phyloP scores from a whole-genome alignment of 2,113 vertebrate species.

The Cottus gobio region DNA sequence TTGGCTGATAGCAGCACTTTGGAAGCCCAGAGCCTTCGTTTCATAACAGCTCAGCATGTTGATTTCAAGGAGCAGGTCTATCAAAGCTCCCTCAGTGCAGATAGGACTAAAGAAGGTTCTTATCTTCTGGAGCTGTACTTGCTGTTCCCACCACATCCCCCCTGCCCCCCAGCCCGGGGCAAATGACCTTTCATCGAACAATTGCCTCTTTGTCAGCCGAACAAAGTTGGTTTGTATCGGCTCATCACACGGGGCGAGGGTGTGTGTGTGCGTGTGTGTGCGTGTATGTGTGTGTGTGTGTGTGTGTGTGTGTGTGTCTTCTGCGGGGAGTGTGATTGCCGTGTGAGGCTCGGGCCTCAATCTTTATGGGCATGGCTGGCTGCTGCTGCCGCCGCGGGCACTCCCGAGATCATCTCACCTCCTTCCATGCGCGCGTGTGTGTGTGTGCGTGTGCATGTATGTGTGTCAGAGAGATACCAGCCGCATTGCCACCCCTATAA shows the following conservation, averaged over 20 bases:
- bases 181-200: slow-evolving; percentile 68
- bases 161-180: neutral
- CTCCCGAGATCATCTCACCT: slow-evolving; percentile 44
- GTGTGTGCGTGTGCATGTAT: slow-evolving; percentile 8
- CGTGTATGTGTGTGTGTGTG: slow-evolving; percentile 33
- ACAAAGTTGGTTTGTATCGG: slow-evolving; percentile 70
- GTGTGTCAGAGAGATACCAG: slow-evolving; percentile 77
- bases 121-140: slow-evolving; percentile 42
- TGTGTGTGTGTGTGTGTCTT: slow-evolving; percentile 43
- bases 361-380: slow-evolving; percentile 38
- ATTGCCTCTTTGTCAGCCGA: slow-evolving; percentile 72
- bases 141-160: slow-evolving; percentile 3
- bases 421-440: slow-evolving; percentile 20
- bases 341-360: slow-evolving; percentile 64
- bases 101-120: slow-evolving; percentile 44
- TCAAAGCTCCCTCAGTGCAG: slow-evolving; percentile 47
- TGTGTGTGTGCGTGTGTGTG: slow-evolving; percentile 30
- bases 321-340: slow-evolving; percentile 67
- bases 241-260: slow-evolving; percentile 74
- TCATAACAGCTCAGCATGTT: slow-evolving; percentile 43
- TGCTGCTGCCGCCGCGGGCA: slow-evolving; percentile 62
- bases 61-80: slow-evolving; percentile 45
- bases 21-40: slow-evolving; percentile 27
- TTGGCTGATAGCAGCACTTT: neutral
- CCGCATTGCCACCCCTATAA: slow-evolving; percentile 71